A percentile compares a stretch with the other conserved stretches of the same genome.
Evolutionary conservation across 1,140 invertebrate species (phyloP).

Genomic region (Aphelinus atriplicis): DNA sequence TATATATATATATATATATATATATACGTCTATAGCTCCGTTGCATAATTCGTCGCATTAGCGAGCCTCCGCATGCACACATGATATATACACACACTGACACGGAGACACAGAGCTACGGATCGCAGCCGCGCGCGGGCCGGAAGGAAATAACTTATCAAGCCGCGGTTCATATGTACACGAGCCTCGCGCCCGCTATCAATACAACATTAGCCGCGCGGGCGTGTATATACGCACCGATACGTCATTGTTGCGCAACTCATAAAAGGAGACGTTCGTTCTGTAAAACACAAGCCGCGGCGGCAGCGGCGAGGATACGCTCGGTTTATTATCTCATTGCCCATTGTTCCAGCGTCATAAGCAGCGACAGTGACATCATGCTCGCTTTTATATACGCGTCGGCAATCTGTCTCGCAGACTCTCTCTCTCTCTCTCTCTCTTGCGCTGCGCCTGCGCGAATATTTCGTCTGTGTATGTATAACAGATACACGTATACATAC

Average conservation of each 20-base stretch:
- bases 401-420: not conserved
- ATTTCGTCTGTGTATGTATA: too few species aligned
- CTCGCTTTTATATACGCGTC: conserved; percentile 8
- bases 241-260: conserved; percentile 16
- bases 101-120: not conserved
- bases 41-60: not conserved
- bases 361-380: conserved; percentile 19
- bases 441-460: too few species aligned
- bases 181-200: conserved; percentile 8
- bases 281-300: too few species aligned
- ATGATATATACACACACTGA: too few species aligned
- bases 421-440: too few species aligned
- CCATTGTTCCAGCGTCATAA: conserved; percentile 41
- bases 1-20: too few species aligned
- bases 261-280: too few species aligned
- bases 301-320: conserved; percentile 29
- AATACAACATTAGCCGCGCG: not conserved
- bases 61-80: not conserved
- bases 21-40: too few species aligned
- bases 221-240: not conserved
- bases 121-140: not conserved
- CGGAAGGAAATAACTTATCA: conserved; percentile 24
- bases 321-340: conserved; percentile 46
- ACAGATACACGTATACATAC: too few species aligned
- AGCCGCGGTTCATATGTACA: not conserved